A percentile compares a stretch with the other conserved stretches of the same genome.
These are phyloP conservation scores for Tympanoctomys barrerae DNA, from an alignment of 2,797 vertebrate genomes.

Conservation along the genomic window DNA sequence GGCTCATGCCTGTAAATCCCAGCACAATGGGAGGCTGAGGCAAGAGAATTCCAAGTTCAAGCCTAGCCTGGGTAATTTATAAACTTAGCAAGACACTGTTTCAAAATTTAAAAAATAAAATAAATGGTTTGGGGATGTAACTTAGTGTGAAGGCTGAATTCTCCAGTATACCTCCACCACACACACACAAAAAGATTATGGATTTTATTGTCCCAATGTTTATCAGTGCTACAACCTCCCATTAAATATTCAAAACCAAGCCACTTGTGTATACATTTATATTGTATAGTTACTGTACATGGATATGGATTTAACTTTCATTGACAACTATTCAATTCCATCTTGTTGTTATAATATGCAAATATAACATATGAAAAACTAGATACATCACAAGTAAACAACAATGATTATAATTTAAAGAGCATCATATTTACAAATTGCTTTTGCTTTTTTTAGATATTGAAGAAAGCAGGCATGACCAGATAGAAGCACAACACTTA, in stretches of 20 bases:
- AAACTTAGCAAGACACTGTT: not conserved
- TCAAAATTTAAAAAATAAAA: not conserved
- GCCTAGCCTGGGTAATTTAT: not conserved
- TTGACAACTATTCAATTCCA: constrained; percentile 21
- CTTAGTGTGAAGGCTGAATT: not conserved
- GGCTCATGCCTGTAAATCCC: not conserved
- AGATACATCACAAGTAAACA: constrained; percentile 23
- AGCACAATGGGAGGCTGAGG: not conserved
- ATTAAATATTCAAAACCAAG: constrained; percentile 46
- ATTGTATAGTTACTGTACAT: not conserved
- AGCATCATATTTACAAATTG: constrained; percentile 43
- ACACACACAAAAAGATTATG: not conserved
- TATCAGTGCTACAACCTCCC: constrained; percentile 14
- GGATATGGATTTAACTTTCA: not conserved
- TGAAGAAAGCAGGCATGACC: not conserved
- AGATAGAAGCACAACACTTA: constrained; percentile 84
- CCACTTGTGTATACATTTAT: not conserved
- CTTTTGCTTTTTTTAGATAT: constrained; percentile 63
- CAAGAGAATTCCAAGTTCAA: not conserved
- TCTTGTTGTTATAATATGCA: constrained; percentile 1
- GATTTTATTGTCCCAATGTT: constrained; percentile 39
- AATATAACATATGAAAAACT: constrained; percentile 10
- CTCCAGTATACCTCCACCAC: not conserved
- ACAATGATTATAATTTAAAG: not conserved
- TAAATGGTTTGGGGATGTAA: not conserved